These are phyloP conservation scores for Orycteropus afer DNA, from an alignment of 2,113 vertebrate species.

Conservation along the genomic window DNA sequence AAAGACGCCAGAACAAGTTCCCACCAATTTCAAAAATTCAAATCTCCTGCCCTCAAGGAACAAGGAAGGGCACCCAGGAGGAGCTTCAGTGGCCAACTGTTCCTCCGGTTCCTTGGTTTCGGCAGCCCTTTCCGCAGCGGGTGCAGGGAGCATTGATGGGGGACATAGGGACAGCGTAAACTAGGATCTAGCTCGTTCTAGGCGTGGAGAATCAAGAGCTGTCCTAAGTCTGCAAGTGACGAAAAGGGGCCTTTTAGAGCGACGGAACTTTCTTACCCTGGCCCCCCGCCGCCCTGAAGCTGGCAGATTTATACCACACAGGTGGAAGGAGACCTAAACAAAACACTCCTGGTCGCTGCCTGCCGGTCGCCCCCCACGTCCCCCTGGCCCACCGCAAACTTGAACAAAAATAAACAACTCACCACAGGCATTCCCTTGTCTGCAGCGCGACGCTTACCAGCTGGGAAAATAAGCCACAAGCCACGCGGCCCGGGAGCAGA, in stretches of 20 bases:
- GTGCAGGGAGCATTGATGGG: neutral
- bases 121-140: neutral
- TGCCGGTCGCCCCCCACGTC: slow-evolving; percentile 54
- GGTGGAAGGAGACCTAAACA: slow-evolving; percentile 76
- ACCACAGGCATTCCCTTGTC: slow-evolving; percentile 76
- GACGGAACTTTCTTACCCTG: neutral
- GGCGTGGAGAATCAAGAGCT: neutral
- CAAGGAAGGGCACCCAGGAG: neutral
- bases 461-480: slow-evolving; percentile 80
- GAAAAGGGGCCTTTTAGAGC: neutral
- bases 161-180: neutral
- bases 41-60: neutral
- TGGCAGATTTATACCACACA: slow-evolving; percentile 74
- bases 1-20: neutral
- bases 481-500: slow-evolving; percentile 64
- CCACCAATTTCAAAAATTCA: neutral
- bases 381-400: slow-evolving; percentile 56
- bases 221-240: neutral
- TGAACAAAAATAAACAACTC: slow-evolving; percentile 69
- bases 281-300: neutral
- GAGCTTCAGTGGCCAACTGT: neutral
- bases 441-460: slow-evolving; percentile 61
- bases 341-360: slow-evolving; percentile 57
- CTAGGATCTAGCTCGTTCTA: neutral
- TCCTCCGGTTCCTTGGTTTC: neutral